Base-by-base conservation (phyloP, 2,113 vertebrate species). In the Ciconia boyciana region DNA sequence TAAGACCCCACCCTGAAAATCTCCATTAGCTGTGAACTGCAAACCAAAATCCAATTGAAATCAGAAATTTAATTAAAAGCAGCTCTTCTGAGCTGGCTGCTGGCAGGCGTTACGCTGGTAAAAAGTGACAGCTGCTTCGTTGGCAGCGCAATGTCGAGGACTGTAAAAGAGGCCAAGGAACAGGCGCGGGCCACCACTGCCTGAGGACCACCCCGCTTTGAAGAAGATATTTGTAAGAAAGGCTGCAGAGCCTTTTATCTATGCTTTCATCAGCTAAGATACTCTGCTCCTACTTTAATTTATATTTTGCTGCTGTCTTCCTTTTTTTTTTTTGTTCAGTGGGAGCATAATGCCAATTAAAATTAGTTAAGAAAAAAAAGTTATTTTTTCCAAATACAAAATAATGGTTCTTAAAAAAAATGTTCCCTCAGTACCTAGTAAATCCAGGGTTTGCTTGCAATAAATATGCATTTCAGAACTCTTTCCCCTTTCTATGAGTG, bases 121-220 rank as follows among this genome's bases (percentile, higher is more conserved):
- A 97, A 91, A 95, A 97, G 93, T 86, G 97, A 97, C 97, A 97
- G 95, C 95, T 97, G 97, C 93, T 97, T 88, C 80, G 78, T 78
- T 95, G 87, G 96, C 94, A 97, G 75, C 24, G 5, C 71, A 66
- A 72, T 70, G 66, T 89, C 96, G 88, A 48, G 8, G 61, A 84
- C 74, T 89, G 91, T 48, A 65, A 77, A 68, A 83, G 52, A 82
- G 60, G 68, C 88, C 93, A 91, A 90, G 86, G 78, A 66, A 82
- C 6, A 92, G 61, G 39, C 69, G 57, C 24, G 15, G 31, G 54
- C 76, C 57, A 75, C 46, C 75, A 31, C 76, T 76, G 65, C 76
- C 36, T 1, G 1, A 88, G 64, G 81, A 96, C 74, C 55, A 52
- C 25, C 34, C 31, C 34, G 8, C 57, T 89, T 76, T 39, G 32